Conservation (phyloP, 2,113 vertebrate species). For the Trachemys scripta region DNA sequence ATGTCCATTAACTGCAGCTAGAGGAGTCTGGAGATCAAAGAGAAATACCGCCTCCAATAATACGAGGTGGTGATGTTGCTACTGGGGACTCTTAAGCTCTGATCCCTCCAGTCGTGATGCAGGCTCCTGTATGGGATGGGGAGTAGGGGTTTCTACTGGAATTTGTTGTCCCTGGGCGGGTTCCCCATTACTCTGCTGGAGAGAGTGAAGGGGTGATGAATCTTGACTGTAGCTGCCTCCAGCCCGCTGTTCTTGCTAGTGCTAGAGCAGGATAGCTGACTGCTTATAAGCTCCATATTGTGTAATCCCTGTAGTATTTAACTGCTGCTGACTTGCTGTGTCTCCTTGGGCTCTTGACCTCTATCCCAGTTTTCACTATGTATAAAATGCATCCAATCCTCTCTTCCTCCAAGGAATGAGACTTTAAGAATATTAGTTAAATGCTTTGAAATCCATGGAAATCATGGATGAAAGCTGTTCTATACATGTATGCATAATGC, state of each 20-base stretch:
- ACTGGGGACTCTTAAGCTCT: not conserved
- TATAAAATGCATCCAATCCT: not conserved
- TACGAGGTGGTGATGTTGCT: not conserved
- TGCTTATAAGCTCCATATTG: not conserved
- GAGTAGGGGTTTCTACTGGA: conserved; percentile 24
- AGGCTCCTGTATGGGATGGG: not conserved
- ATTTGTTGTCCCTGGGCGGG: not conserved
- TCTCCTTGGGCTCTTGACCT: not conserved
- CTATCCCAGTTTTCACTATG: not conserved
- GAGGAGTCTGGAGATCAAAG: not conserved
- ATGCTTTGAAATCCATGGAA: not conserved
- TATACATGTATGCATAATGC: not conserved
- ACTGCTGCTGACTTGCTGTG: not conserved
- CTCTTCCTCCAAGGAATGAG: not conserved
- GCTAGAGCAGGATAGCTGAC: not conserved
- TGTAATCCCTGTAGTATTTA: not conserved
- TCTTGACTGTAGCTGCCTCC: not conserved
- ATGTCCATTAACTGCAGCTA: not conserved
- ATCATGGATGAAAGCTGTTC: not conserved
- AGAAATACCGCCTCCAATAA: not conserved
- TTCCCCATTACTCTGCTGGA: not conserved
- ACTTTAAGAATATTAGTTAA: too few species aligned
- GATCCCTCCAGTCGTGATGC: accelerated
- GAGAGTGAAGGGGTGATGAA: not conserved
- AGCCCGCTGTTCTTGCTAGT: not conserved